Conservation (phyloP, 2,113 vertebrate genomes). For the Anhinga rufa region DNA sequence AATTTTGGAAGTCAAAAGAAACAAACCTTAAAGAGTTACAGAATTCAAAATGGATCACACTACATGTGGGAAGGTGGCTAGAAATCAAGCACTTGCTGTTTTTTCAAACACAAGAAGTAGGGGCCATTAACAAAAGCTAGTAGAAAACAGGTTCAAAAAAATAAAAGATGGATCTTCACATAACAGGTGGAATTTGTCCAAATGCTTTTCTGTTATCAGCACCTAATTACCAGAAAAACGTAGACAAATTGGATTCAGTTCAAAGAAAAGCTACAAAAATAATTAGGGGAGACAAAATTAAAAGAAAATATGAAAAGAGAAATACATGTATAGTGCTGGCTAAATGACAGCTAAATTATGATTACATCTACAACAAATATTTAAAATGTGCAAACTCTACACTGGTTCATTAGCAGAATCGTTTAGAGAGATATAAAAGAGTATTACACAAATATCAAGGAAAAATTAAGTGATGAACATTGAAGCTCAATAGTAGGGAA, state of each 20-base stretch:
- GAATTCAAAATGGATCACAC: neutral
- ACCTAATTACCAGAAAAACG: constrained; percentile 1
- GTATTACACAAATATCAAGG: neutral
- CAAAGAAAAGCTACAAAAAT: constrained; percentile 22
- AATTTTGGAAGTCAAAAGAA: neutral
- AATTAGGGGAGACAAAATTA: neutral
- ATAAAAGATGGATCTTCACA: neutral
- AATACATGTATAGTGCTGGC: neutral
- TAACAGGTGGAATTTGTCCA: constrained; percentile 9
- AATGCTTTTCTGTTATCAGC: neutral
- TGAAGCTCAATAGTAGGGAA: neutral
- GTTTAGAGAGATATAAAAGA: neutral
- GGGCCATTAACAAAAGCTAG: neutral
- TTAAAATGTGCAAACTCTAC: neutral
- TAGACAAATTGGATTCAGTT: constrained; percentile 18
- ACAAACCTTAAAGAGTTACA: neutral
- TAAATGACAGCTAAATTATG: neutral
- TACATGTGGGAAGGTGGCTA: neutral
- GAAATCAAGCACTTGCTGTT: neutral
- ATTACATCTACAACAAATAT: neutral
- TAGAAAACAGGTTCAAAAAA: neutral
- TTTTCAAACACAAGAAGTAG: neutral
- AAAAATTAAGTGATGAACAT: neutral
- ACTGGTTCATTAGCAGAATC: neutral
- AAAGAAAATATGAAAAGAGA: neutral